Base-by-base conservation (phyloP, 2,888 invertebrate genomes). In the Ectemnius cavifrons region DNA sequence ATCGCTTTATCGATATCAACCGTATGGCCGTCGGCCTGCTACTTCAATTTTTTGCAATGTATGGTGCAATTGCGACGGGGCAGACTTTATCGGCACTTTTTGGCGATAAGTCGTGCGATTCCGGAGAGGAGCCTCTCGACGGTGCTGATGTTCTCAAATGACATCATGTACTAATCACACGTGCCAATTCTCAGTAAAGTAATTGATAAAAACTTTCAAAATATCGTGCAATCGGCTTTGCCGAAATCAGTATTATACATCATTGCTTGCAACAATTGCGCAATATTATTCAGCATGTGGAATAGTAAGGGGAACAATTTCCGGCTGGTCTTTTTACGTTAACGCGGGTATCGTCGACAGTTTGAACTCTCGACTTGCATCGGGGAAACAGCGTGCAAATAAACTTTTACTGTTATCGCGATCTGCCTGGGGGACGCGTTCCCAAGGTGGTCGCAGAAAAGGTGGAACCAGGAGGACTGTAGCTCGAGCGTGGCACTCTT, bases 331-430 rank as follows among this genome's bases (percentile, higher is more conserved):
- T 23, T 23, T 23, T 23, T 23, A 8, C 37, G 8, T 11, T 37
- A 37, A 6, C 37, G 37, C 37, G 5, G 1, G 37, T 8, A 11
- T 23, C 37, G 37, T 8, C 37, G 37, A 37, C 37, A 37, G 37
- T 37, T 37, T 37, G 5, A 37, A 37, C 37, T 37, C 37, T 37
- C 37, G 37, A 37, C 37, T 37, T 11, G 37, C 37, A 6, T 1
- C 23, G 20, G 47, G 14, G 23, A 49, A 72, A 77, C 68, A 60
- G 69, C 61, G 49, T 28, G 27, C 16, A 60, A 47, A 69, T 77
- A 77, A 77, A 77, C 63, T 63, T 77, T 77, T 73, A 77, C 52
- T 77, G 66, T 77, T 77, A 77, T 77, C 63, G 37, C n/a, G 64
- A 58, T 45, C 20, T 45, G 56, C 46, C 27, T 13, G 14, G 14